Evolutionary conservation across 2,113 vertebrate genomes (phyloP).

Genomic region (Sphaerodactylus townsendi): DNA sequence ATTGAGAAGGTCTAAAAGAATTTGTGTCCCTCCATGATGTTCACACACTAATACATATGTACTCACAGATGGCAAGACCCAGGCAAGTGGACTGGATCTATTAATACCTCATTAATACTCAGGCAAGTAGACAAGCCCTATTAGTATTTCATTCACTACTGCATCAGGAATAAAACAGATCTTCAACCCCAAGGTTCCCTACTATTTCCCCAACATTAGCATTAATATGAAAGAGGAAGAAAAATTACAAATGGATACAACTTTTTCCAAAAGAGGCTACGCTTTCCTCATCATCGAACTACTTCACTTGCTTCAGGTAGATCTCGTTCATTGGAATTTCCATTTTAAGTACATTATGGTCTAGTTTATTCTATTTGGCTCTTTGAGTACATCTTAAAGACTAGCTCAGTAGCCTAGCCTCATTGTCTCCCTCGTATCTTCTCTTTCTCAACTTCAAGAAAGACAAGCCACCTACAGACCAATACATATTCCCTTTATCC

Average conservation of each 20-base stretch:
- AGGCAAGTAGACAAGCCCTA: rapidly evolving
- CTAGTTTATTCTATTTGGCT: background rate
- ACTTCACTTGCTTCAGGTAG: background rate
- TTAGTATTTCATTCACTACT: rapidly evolving
- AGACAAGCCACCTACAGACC: background rate
- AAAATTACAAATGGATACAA: background rate
- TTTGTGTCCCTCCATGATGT: rapidly evolving
- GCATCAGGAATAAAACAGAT: rapidly evolving
- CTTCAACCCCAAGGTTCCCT: rapidly evolving
- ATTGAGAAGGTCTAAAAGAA: background rate
- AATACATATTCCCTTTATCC: background rate
- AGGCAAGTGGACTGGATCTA: rapidly evolving
- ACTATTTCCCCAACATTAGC: background rate
- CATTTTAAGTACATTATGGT: background rate
- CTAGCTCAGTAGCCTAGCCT: background rate
- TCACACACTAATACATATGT: too few species aligned
- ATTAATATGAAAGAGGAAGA: background rate
- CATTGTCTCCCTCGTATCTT: background rate
- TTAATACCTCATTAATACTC: rapidly evolving
- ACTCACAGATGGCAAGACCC: background rate
- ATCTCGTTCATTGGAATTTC: background rate
- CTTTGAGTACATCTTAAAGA: background rate
- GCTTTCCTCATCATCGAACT: background rate
- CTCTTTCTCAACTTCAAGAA: background rate
- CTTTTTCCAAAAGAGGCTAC: background rate